Evolutionary conservation across 1,140 invertebrate species (phyloP).

Genomic region (Drosophila triauraria): DNA sequence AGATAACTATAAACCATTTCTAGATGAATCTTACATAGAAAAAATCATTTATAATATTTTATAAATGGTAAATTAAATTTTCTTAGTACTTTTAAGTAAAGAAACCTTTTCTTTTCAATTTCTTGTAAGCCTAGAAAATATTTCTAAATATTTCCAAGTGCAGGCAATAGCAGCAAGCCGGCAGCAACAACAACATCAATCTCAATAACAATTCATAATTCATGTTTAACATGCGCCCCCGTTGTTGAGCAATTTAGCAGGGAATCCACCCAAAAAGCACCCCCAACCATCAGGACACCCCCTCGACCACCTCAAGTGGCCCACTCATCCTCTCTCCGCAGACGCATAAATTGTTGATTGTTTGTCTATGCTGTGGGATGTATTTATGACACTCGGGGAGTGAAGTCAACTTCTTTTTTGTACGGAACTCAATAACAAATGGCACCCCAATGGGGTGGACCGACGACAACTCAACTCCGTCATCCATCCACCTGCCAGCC

Average conservation of each 20-base stretch:
- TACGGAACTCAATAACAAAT: slow-evolving; percentile 74
- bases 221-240: slow-evolving; percentile 83
- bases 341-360: slow-evolving; percentile 81
- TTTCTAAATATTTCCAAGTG: slow-evolving; percentile 5
- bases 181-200: slow-evolving; percentile 76
- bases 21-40: no score
- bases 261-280: slow-evolving; percentile 19
- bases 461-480: slow-evolving; percentile 60
- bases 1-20: neutral
- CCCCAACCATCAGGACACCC: slow-evolving; percentile 8
- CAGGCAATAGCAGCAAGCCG: slow-evolving; percentile 35
- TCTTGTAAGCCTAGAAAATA: neutral
- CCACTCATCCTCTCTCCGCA: slow-evolving; percentile 34
- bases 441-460: slow-evolving; percentile 65
- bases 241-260: slow-evolving; percentile 72
- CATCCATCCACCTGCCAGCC: slow-evolving; percentile 34
- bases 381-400: slow-evolving; percentile 75
- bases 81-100: neutral
- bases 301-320: slow-evolving; percentile 38
- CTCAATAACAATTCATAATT: slow-evolving; percentile 85
- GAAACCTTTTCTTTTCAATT: neutral
- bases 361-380: slow-evolving; percentile 74
- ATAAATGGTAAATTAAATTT: no score
- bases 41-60: neutral
- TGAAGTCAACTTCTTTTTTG: slow-evolving; percentile 65